Evolutionary conservation across 2,797 vertebrate species (phyloP).

Genomic region (Urosaurus nigricauda): DNA sequence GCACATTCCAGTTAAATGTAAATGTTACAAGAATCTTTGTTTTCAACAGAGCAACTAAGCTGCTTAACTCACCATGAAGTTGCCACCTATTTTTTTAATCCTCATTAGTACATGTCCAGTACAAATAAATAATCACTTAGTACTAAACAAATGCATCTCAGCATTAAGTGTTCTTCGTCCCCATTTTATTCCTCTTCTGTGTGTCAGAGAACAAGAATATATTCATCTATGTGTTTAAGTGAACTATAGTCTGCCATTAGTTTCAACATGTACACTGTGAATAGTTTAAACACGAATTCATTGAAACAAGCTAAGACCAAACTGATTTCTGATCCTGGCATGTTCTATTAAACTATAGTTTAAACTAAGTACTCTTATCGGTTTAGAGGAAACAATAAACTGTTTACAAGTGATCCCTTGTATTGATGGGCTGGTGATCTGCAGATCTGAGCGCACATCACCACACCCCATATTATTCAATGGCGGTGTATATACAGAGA

Average conservation of each 20-base stretch:
- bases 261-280: background rate
- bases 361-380: background rate
- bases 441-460: no score
- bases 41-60: background rate
- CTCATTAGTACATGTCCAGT: background rate
- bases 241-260: background rate
- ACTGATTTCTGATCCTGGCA: background rate
- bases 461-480: no score
- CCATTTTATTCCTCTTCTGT: background rate
- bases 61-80: background rate
- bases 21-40: background rate
- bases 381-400: background rate
- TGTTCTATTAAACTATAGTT: background rate
- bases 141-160: background rate
- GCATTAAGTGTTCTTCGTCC: background rate
- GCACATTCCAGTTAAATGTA: background rate
- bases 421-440: no score
- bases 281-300: background rate
- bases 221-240: background rate
- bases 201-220: background rate
- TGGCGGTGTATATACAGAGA: no score
- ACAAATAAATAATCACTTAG: background rate
- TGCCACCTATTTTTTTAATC: background rate
- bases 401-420: no score
- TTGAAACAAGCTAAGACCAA: background rate